These are phyloP conservation scores for Ornithoptera priamus DNA, from an alignment of 2,888 invertebrate genomes.

Conservation along the genomic window DNA sequence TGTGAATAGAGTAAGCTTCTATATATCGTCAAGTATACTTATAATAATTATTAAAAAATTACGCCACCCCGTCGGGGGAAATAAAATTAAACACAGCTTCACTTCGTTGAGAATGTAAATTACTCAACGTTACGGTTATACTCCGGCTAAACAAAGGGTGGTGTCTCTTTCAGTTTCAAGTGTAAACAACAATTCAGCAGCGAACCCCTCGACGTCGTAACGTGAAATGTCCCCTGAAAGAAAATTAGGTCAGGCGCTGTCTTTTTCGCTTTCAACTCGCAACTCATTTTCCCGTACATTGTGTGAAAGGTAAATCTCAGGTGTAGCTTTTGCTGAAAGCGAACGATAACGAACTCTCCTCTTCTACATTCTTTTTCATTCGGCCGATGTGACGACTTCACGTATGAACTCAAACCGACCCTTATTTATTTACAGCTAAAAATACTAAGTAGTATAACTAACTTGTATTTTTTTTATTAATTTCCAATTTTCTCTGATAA, in stretches of 20 bases:
- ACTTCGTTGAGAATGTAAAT: neutral
- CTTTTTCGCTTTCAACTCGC: conserved; percentile 19
- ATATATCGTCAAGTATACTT: too few relatives aligned
- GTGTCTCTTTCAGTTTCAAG: conserved; percentile 12
- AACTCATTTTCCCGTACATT: conserved; percentile 26
- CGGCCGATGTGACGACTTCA: neutral
- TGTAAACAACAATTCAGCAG: conserved; percentile 22
- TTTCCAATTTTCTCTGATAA: too few relatives aligned
- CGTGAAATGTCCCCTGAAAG: conserved; percentile 20
- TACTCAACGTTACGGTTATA: neutral
- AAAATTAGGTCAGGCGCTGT: conserved; percentile 26
- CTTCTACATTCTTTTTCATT: conserved; percentile 30
- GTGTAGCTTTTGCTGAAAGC: conserved; percentile 37
- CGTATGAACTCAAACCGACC: neutral
- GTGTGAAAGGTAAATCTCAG: conserved; percentile 33
- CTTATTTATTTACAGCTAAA: too few relatives aligned
- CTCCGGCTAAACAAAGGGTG: neutral
- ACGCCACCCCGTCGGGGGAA: neutral
- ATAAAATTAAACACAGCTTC: neutral
- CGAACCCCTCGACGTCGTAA: conserved; percentile 3
- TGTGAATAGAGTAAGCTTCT: too few relatives aligned
- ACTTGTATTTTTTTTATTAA: too few relatives aligned
- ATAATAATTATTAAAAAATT: too few relatives aligned
- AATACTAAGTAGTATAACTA: too few relatives aligned
- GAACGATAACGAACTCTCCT: conserved; percentile 40